Evolutionary conservation across 2,797 vertebrate species (phyloP).

Genomic region (Forpus xanthops): DNA sequence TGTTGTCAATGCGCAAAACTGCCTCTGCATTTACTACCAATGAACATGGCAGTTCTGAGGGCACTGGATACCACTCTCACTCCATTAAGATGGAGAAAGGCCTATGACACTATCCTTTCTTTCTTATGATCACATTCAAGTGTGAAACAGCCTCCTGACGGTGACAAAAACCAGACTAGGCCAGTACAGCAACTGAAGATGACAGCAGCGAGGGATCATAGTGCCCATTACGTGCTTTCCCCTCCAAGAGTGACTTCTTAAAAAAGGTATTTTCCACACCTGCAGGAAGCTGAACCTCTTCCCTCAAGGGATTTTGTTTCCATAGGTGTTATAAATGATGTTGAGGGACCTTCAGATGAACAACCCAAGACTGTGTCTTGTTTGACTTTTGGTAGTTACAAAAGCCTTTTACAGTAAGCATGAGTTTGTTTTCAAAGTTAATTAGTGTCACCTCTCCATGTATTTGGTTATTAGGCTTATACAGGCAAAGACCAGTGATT

Average conservation of each 20-base stretch:
- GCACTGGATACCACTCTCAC: not conserved
- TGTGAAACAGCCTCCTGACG: not conserved
- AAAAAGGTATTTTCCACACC: not conserved
- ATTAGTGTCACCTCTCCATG: not conserved
- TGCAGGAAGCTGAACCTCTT: not conserved
- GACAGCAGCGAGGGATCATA: not conserved
- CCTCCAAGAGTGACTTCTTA: not conserved
- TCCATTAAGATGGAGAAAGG: not conserved
- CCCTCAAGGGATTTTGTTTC: not conserved
- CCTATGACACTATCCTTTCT: not conserved
- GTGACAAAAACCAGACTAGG: not conserved
- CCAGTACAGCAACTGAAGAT: not conserved
- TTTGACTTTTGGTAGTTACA: not conserved
- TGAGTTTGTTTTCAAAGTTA: not conserved
- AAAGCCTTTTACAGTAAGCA: not conserved
- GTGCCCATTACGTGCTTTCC: not conserved
- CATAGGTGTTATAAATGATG: not conserved
- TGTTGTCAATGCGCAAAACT: not conserved
- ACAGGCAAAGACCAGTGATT: not conserved
- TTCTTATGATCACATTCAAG: not conserved
- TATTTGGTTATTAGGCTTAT: not conserved
- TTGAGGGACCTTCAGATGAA: not conserved
- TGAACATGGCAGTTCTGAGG: not conserved
- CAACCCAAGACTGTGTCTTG: not conserved
- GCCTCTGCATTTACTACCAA: not conserved